Evolutionary conservation across 2,888 invertebrate species (phyloP).

Genomic region (Macaria liturata): DNA sequence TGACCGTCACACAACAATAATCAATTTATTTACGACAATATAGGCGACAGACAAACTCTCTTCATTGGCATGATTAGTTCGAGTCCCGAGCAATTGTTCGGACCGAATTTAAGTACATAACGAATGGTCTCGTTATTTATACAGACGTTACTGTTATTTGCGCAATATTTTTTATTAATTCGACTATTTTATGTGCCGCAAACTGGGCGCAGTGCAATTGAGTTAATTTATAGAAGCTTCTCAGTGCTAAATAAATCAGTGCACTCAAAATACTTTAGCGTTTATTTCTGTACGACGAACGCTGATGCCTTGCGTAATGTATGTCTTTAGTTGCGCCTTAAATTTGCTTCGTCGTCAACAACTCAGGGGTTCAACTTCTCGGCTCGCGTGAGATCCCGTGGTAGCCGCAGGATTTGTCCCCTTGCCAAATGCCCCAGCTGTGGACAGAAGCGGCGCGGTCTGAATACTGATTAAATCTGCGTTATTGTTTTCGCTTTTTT

Average conservation of each 20-base stretch:
- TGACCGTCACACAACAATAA: constrained; percentile 67
- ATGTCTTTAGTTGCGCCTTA: constrained; percentile 57
- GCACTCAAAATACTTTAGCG: constrained; percentile 54
- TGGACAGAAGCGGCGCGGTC: constrained; percentile 63
- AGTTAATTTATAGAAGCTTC: constrained; percentile 53
- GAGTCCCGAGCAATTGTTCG: constrained; percentile 54
- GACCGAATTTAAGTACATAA: constrained; percentile 54
- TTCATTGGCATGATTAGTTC: constrained; percentile 62
- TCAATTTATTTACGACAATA: constrained; percentile 63
- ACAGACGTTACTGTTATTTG: constrained; percentile 43
- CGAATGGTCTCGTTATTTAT: constrained; percentile 55
- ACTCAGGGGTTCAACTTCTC: constrained; percentile 49
- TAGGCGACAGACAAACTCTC: constrained; percentile 46
- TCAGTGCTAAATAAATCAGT: constrained; percentile 52
- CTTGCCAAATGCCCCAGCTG: constrained; percentile 78
- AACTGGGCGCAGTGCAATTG: constrained; percentile 49
- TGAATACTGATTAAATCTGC: constrained; percentile 77
- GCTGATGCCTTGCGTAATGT: constrained; percentile 62
- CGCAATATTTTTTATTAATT: constrained; percentile 57
- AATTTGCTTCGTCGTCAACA: constrained; percentile 55
- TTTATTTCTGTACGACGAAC: constrained; percentile 50
- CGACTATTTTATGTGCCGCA: constrained; percentile 47
- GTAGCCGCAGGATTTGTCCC: constrained; percentile 59
- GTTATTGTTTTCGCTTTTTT: constrained; percentile 75
- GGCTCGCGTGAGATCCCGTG: constrained; percentile 45